Evolutionary conservation across 23 tunicate genomes (phyloP).

Genomic region (Phallusia fumigata): DNA sequence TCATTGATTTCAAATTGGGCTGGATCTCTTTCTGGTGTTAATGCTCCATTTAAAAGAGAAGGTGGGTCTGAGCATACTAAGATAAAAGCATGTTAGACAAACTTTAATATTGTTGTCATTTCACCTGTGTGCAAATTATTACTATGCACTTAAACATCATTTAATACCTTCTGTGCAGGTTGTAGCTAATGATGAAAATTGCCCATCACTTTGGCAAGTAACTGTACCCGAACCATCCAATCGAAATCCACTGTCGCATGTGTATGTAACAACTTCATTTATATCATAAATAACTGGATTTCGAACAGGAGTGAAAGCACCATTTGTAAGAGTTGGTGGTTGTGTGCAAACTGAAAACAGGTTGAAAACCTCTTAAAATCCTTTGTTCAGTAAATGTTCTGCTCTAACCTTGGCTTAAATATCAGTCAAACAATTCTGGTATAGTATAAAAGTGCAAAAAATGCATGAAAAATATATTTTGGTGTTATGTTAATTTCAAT

Average conservation of each 20-base stretch:
- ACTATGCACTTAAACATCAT: no score
- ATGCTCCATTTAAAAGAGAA: neutral
- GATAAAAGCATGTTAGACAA: neutral
- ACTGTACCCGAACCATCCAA: conserved; percentile 8
- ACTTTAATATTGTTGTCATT: no score
- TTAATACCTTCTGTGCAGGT: conserved; percentile 14
- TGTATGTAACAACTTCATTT: conserved; percentile 22
- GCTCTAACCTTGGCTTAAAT: no score
- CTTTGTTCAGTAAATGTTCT: no score
- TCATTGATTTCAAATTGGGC: conserved; percentile 3
- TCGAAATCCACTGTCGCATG: conserved; percentile 31
- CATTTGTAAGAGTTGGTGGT: conserved; percentile 10
- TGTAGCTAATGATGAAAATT: conserved; percentile 5
- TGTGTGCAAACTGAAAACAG: neutral
- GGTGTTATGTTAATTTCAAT: no score
- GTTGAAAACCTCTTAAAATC: no score
- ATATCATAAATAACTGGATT: conserved; percentile 6
- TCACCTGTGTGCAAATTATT: no score
- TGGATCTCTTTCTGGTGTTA: neutral
- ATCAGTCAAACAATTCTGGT: no score
- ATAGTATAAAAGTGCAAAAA: no score
- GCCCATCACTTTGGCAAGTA: conserved; percentile 19
- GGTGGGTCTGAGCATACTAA: neutral
- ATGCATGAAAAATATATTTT: no score
- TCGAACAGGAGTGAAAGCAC: conserved; percentile 5